Conservation (phyloP, 2,797 vertebrate genomes). For the Trachops cirrhosus region DNA sequence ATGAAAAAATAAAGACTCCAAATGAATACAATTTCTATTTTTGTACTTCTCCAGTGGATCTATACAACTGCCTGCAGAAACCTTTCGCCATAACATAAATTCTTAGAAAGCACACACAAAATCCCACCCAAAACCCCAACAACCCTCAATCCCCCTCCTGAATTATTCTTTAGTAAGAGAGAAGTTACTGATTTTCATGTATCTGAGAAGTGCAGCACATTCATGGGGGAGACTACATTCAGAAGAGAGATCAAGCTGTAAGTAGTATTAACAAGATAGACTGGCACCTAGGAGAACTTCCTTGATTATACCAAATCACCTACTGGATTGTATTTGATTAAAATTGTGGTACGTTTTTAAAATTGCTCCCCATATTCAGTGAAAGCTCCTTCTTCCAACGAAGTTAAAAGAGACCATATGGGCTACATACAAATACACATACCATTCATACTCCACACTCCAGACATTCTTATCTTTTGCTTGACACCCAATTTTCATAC, state of each 20-base stretch:
- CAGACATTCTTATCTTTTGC: neutral
- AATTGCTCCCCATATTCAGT: neutral
- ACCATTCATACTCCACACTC: neutral
- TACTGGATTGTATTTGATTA: neutral
- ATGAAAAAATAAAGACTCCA: neutral
- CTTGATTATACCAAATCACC: neutral
- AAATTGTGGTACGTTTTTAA: neutral
- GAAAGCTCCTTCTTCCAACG: neutral
- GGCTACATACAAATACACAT: neutral
- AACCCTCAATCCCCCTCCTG: neutral
- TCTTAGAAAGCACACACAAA: neutral
- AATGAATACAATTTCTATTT: neutral
- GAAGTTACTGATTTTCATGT: neutral
- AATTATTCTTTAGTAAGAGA: neutral
- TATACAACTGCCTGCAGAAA: neutral
- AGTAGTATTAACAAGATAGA: neutral
- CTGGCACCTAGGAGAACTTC: neutral
- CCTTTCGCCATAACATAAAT: neutral
- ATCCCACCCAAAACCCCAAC: neutral
- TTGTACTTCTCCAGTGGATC: neutral
- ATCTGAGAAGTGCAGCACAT: neutral
- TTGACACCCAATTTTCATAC: neutral
- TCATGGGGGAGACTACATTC: neutral
- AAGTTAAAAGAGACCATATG: neutral
- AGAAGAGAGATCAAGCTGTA: neutral